A percentile compares a stretch with the other conserved stretches of the same genome.
Evolutionary conservation across 2,113 vertebrate species (phyloP).

Genomic region (Oncorhynchus masou): DNA sequence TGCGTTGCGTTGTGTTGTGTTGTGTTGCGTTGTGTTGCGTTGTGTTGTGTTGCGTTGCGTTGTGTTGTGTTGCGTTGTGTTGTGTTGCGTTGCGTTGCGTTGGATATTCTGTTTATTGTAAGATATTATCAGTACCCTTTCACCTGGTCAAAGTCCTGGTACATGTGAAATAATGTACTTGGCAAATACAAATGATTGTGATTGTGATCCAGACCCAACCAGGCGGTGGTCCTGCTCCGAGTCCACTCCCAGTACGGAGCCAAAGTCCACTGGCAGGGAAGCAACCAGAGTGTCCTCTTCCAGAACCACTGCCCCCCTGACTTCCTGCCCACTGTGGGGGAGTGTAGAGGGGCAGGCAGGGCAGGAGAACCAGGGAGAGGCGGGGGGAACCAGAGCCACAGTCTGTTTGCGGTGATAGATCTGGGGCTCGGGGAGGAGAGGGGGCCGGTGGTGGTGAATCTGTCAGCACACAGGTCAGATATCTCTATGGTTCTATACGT

Average conservation of each 20-base stretch:
- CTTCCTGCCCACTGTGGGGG: neutral
- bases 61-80: too few relatives aligned
- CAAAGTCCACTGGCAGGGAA: constrained; percentile 49
- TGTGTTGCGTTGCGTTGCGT: too few relatives aligned
- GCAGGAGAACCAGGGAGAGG: constrained; percentile 24
- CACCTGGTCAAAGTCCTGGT: too few relatives aligned
- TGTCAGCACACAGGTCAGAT: constrained; percentile 66
- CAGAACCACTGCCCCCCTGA: constrained; percentile 63
- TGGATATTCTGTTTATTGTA: too few relatives aligned
- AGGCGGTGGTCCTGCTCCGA: constrained; percentile 76
- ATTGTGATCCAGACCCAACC: constrained; percentile 58
- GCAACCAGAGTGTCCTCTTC: constrained; percentile 73
- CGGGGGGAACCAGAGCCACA: constrained; percentile 43
- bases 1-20: too few relatives aligned
- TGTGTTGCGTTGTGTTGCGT: too few relatives aligned
- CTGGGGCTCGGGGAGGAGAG: constrained; percentile 64
- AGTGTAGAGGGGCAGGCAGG: constrained; percentile 60
- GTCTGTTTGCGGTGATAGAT: constrained; percentile 77
- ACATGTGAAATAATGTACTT: too few relatives aligned
- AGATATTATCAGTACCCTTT: too few relatives aligned
- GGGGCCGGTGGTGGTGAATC: constrained; percentile 53
- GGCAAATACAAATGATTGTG: too few relatives aligned
- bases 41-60: too few relatives aligned
- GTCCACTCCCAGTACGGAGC: constrained; percentile 73
- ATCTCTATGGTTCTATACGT: too few relatives aligned